These are phyloP conservation scores for Diabrotica virgifera DNA, from an alignment of 1,140 invertebrate genomes.

Conservation along the genomic window DNA sequence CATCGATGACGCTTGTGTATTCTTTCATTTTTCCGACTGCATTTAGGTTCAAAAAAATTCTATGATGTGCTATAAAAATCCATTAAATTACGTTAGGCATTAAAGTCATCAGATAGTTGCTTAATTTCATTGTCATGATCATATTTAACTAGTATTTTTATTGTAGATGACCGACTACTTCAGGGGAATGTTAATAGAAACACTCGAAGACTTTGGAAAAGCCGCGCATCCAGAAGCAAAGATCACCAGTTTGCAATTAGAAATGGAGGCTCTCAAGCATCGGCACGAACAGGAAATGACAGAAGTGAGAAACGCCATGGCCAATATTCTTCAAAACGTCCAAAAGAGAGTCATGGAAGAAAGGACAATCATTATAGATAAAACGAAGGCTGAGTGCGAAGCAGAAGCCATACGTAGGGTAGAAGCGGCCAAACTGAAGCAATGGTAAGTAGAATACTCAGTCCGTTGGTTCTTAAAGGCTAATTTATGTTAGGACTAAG, in stretches of 20 bases:
- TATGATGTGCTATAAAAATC: no score
- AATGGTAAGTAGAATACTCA: constrained; percentile 58
- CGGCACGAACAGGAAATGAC: constrained; percentile 60
- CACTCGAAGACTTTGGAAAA: constrained; percentile 54
- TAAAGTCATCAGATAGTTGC: constrained; percentile 5
- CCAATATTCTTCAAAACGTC: constrained; percentile 63
- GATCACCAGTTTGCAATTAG: constrained; percentile 57
- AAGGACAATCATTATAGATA: constrained; percentile 57
- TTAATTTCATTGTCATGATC: neutral
- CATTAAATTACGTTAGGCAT: no score
- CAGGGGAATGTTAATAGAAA: constrained; percentile 57
- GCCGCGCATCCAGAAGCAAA: constrained; percentile 54
- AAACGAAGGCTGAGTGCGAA: constrained; percentile 60
- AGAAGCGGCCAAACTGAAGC: constrained; percentile 75
- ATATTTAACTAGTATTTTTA: constrained; percentile 7
- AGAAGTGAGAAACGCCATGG: constrained; percentile 61
- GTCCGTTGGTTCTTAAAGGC: neutral
- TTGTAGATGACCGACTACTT: constrained; percentile 55
- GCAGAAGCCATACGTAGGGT: constrained; percentile 64
- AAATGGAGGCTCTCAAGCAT: constrained; percentile 65
- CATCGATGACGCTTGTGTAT: no score
- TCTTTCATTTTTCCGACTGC: no score
- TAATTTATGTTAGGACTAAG: neutral
- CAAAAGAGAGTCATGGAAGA: constrained; percentile 64
- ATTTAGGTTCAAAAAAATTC: no score